phyloP scores from a whole-genome alignment of 2,797 vertebrate species.

The Buphagus erythrorhynchus region DNA sequence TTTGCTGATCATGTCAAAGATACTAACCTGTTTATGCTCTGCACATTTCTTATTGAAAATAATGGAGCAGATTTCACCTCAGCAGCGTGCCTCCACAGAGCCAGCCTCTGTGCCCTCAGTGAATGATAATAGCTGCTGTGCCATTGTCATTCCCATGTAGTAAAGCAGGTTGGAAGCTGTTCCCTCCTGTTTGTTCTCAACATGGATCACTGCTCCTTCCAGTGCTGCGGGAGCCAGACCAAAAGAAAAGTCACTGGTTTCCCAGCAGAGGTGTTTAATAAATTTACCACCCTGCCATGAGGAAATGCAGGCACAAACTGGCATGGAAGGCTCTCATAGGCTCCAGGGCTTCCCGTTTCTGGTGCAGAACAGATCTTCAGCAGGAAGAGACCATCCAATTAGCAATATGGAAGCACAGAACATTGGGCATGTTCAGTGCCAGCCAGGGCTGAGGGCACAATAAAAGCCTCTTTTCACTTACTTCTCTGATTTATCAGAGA shows the following conservation, averaged over 20 bases:
- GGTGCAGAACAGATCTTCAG: accelerated
- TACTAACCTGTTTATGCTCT: neutral
- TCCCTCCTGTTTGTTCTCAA: slow-evolving; percentile 31
- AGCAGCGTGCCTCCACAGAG: neutral
- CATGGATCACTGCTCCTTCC: slow-evolving; percentile 44
- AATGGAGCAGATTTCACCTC: neutral
- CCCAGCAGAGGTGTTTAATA: neutral
- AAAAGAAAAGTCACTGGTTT: neutral
- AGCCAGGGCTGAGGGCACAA: neutral
- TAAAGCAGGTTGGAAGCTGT: slow-evolving; percentile 10
- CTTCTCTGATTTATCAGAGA: neutral
- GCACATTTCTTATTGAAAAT: neutral
- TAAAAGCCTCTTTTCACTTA: neutral
- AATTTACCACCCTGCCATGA: neutral
- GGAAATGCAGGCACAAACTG: neutral
- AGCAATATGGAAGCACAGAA: neutral
- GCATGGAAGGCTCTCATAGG: neutral
- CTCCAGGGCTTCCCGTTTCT: neutral
- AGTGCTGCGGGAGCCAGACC: accelerated
- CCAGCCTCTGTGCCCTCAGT: neutral
- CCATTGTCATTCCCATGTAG: neutral
- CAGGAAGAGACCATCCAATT: neutral
- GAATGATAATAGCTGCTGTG: neutral
- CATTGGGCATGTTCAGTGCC: neutral
- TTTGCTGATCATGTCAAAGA: neutral